These are phyloP conservation scores for Parasteatoda lunata DNA, from an alignment of 2,888 invertebrate genomes.

Conservation along the genomic window DNA sequence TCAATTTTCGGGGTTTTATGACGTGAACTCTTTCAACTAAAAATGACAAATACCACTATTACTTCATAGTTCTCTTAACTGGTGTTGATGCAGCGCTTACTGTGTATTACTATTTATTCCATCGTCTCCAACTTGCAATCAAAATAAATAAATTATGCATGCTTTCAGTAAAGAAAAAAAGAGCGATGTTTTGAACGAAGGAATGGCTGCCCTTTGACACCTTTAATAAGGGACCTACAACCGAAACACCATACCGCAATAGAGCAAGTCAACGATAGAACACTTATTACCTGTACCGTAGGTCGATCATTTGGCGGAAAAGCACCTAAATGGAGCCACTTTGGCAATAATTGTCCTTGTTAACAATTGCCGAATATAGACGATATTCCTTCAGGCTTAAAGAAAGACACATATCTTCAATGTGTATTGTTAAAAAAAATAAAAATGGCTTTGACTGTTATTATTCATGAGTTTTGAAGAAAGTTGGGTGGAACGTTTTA, in stretches of 20 bases:
- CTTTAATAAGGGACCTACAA: constrained; percentile 30
- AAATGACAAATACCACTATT: too few relatives aligned
- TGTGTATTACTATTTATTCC: too few relatives aligned
- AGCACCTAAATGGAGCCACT: constrained; percentile 56
- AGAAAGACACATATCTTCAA: neutral
- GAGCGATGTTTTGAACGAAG: neutral
- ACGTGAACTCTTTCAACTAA: too few relatives aligned
- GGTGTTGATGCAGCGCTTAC: too few relatives aligned
- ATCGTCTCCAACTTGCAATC: too few relatives aligned
- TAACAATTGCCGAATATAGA: constrained; percentile 21
- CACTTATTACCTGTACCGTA: constrained; percentile 36
- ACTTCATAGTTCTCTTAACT: too few relatives aligned
- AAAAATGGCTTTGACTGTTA: constrained; percentile 36
- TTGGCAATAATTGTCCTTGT: constrained; percentile 56
- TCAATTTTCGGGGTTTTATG: too few relatives aligned
- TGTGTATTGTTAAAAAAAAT: neutral
- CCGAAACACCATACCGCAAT: neutral
- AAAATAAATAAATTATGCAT: neutral
- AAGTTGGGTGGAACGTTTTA: constrained; percentile 24
- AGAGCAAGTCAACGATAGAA: constrained; percentile 7
- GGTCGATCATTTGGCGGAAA: constrained; percentile 49
- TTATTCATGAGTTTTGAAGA: constrained; percentile 67
- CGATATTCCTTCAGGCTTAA: neutral
- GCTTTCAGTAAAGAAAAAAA: neutral
- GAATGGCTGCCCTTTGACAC: constrained; percentile 46